Evolutionary conservation across 2,797 vertebrate genomes (phyloP).

Genomic region (Gymnothorax reevesii): DNA sequence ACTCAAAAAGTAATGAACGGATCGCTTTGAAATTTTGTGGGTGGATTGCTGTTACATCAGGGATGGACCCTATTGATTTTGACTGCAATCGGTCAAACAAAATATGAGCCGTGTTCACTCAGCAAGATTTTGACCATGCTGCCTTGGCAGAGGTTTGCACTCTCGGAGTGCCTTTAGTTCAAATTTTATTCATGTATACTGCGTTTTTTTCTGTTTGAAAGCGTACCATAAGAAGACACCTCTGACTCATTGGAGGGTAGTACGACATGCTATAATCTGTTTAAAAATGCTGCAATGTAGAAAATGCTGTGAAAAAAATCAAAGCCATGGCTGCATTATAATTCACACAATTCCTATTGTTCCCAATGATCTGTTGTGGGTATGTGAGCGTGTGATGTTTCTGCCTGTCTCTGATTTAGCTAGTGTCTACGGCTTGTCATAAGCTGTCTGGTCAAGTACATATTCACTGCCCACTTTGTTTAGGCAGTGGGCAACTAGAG

Average conservation of each 20-base stretch:
- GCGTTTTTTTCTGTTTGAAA: too few species aligned
- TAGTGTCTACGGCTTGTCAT: conserved; percentile 59
- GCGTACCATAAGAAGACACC: too few species aligned
- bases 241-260: neutral
- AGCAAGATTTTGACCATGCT: too few species aligned
- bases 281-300: neutral
- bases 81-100: too few species aligned
- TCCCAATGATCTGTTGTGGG: conserved; percentile 67
- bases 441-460: conserved; percentile 67
- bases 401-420: conserved; percentile 77
- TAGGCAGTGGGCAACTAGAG: conserved; percentile 5
- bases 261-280: neutral
- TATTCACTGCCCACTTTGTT: conserved; percentile 46
- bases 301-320: conserved; percentile 77
- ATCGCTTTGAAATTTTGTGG: too few species aligned
- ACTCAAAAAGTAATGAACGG: too few species aligned
- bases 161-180: too few species aligned
- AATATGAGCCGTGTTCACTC: too few species aligned
- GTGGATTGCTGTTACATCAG: too few species aligned
- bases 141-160: too few species aligned
- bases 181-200: too few species aligned
- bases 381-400: conserved; percentile 71
- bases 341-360: conserved; percentile 75
- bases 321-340: conserved; percentile 74
- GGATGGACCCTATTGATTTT: too few species aligned